Base-by-base conservation (phyloP, 2,797 vertebrate species). In the Gorsachius magnificus region DNA sequence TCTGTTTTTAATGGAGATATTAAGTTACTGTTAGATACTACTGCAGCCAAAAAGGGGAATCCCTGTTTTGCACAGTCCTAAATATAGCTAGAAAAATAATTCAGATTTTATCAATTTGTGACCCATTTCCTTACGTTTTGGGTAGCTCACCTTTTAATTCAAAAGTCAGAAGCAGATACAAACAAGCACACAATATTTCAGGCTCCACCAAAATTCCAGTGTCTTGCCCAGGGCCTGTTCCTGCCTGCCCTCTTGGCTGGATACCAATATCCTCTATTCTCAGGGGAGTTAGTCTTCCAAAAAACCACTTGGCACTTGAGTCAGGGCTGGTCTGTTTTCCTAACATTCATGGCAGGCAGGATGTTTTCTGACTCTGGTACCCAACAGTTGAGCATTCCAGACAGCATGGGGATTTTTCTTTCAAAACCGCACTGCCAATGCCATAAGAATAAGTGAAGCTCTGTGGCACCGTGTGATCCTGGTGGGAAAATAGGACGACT, bases 321-420 rank as follows among this genome's bases (percentile, higher is more conserved):
- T 26, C 82, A 63, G 78, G 46, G 41, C 87, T 94, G 93, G 81
- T 93, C 83, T 95, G 86, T 95, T 95, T 95, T 95, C 91, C 90
- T 87, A 91, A 87, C 16, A 21, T 69, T 89, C 65, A 17, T 2
- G 24, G 86, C 69, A 92, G 78, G 93, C 95, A 93, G 94, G 94
- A 92, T 95, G 93, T 95, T 96, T 95, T 95, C 83, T 4, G 41
- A 83, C 88, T 89, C 83, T 46, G 86, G 83, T 96, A 94, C 95
- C 96, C 95, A 97, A 75, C 81, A 96, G 86, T 89, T 75, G 82
- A 95, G 78, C 75, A 81, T 92, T 97, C 93, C 94, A 96, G 66
- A 87, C 94, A 89, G 87, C 83, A 65, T 0, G 3, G 87, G 86
- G 83, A 85, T 89, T 95, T 95, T 96, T 93, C 88, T 72, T 90